Evolutionary conservation across 2,113 vertebrate species (phyloP).

Genomic region (Phalacrocorax brasilianus): DNA sequence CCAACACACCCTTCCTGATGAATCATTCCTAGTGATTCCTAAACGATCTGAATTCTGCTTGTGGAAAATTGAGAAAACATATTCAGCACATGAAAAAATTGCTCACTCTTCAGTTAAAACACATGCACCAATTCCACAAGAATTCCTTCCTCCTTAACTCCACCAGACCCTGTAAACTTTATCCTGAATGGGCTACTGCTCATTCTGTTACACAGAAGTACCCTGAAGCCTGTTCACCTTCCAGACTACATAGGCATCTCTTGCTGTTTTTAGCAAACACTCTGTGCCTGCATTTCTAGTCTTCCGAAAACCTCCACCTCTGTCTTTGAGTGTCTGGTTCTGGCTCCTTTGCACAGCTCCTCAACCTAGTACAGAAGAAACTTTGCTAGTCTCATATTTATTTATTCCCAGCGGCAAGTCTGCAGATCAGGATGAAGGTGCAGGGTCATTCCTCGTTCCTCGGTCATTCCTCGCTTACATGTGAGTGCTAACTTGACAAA

Average conservation of each 20-base stretch:
- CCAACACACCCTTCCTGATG: neutral
- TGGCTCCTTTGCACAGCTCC: neutral
- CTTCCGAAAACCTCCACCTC: neutral
- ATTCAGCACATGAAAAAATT: neutral
- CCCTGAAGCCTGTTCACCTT: neutral
- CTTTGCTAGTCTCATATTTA: neutral
- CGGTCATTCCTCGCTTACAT: neutral
- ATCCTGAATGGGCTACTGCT: neutral
- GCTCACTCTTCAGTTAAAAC: neutral
- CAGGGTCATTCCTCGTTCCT: neutral
- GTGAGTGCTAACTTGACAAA: neutral
- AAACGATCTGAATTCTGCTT: neutral
- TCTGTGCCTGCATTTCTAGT: neutral
- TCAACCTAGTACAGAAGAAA: neutral
- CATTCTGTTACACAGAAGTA: neutral
- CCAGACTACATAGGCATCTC: fast-evolving
- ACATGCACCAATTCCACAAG: neutral
- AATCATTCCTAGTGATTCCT: neutral
- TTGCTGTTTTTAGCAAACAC: neutral
- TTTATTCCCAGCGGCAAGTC: neutral
- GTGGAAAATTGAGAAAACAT: neutral
- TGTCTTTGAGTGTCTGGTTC: neutral
- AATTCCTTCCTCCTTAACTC: neutral
- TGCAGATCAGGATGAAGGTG: neutral
- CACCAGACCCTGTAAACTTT: neutral